Evolutionary conservation across 2,888 invertebrate genomes (phyloP).

Genomic region (Eupithecia subfuscata): DNA sequence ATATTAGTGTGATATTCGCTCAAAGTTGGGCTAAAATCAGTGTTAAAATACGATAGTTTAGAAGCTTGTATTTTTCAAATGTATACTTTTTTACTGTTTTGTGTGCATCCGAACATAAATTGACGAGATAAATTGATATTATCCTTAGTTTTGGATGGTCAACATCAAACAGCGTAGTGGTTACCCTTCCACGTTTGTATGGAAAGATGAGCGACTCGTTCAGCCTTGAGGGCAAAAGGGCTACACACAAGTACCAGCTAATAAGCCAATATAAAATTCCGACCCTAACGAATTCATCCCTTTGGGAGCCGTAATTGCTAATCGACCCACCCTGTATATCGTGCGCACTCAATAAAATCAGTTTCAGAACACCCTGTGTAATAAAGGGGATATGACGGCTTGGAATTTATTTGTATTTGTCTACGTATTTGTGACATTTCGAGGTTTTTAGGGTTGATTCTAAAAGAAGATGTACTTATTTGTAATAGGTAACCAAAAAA

Average conservation of each 20-base stretch:
- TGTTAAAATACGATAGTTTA: too few species aligned
- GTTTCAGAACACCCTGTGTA: constrained; percentile 57
- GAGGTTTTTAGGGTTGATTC: constrained; percentile 20
- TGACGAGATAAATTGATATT: too few species aligned
- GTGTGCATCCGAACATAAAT: too few species aligned
- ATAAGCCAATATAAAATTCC: constrained; percentile 44
- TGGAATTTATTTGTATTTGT: constrained; percentile 41
- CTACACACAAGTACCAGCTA: constrained; percentile 15
- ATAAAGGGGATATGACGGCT: constrained; percentile 38
- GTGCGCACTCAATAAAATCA: constrained; percentile 71
- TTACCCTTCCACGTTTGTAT: too few species aligned
- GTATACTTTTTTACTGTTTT: too few species aligned
- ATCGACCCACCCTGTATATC: constrained; percentile 57
- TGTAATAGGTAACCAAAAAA: too few species aligned
- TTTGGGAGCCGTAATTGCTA: constrained; percentile 54
- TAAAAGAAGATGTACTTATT: neutral
- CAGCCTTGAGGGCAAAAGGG: neutral
- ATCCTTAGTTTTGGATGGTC: too few species aligned
- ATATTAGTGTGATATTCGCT: too few species aligned
- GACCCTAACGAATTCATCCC: constrained; percentile 57
- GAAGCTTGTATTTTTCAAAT: too few species aligned
- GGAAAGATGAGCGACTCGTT: too few species aligned
- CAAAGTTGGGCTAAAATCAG: too few species aligned
- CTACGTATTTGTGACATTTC: constrained; percentile 40
- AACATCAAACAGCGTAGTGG: too few species aligned